phyloP scores from a whole-genome alignment of 2,888 invertebrate genomes.

The Operophtera brumata region DNA sequence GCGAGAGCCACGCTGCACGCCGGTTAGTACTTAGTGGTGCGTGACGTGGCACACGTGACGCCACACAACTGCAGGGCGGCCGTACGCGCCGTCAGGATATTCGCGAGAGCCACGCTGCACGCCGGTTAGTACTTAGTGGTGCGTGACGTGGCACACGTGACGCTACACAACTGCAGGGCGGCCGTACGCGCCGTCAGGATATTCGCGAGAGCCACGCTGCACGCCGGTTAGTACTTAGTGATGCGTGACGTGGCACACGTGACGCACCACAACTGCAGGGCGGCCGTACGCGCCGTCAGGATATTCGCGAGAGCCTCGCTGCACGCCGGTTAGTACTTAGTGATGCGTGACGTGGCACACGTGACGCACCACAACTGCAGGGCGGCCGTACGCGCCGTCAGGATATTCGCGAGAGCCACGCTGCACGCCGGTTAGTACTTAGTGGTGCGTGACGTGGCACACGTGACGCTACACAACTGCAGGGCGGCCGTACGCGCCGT shows the following conservation, averaged over 20 bases:
- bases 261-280: slow-evolving; percentile 97
- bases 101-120: slow-evolving; percentile 90
- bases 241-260: slow-evolving; percentile 98
- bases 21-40: slow-evolving; percentile 86
- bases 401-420: slow-evolving; percentile 95
- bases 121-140: slow-evolving; percentile 85
- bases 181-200: slow-evolving; percentile 94
- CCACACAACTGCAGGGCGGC: slow-evolving; percentile 97
- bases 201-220: slow-evolving; percentile 91
- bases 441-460: slow-evolving; percentile 96
- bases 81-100: slow-evolving; percentile 92
- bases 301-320: slow-evolving; percentile 94
- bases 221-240: slow-evolving; percentile 81
- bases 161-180: slow-evolving; percentile 97
- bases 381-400: slow-evolving; percentile 92
- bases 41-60: slow-evolving; percentile 98
- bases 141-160: slow-evolving; percentile 97
- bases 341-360: slow-evolving; percentile 97
- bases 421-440: slow-evolving; percentile 69
- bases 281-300: slow-evolving; percentile 93
- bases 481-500: slow-evolving; percentile 94
- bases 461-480: slow-evolving; percentile 98
- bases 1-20: slow-evolving; percentile 87
- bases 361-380: slow-evolving; percentile 99
- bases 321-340: slow-evolving; percentile 75